A percentile compares a stretch with the other conserved stretches of the same genome.
Conservation (phyloP, 2,888 invertebrate species). For the Sarcophaga variegata region DNA sequence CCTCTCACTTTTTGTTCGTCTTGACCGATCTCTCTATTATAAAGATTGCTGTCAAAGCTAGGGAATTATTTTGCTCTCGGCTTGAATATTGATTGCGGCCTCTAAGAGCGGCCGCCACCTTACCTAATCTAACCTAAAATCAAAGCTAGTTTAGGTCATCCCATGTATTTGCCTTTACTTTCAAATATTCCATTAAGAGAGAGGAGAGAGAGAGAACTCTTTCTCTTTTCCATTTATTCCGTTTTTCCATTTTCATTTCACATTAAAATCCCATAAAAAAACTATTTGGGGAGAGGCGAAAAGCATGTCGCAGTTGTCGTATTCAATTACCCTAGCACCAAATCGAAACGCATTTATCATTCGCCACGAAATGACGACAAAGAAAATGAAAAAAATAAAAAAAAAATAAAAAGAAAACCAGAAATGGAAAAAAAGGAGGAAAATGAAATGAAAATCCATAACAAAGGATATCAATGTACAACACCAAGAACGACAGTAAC, state of each 20-base stretch:
- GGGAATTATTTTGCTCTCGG: too few species aligned
- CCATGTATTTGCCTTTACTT: too few species aligned
- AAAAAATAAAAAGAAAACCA: conserved; percentile 14
- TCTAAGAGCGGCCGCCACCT: too few species aligned
- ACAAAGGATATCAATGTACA: conserved; percentile 50
- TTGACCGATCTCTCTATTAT: too few species aligned
- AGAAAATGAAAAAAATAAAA: not conserved
- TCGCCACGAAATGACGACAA: conserved; percentile 32
- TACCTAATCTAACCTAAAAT: too few species aligned
- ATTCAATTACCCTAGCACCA: conserved; percentile 59
- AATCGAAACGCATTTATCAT: conserved; percentile 68
- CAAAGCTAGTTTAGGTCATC: too few species aligned
- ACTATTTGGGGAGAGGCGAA: not conserved
- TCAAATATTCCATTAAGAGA: too few species aligned
- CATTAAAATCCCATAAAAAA: conserved; percentile 30
- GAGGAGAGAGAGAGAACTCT: not conserved
- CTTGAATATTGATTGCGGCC: too few species aligned
- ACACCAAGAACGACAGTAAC: conserved; percentile 5
- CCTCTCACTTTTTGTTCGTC: too few species aligned
- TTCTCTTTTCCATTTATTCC: not conserved
- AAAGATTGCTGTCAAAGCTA: too few species aligned
- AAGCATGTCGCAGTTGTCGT: conserved; percentile 59
- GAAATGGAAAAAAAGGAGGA: not conserved
- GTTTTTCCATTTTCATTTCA: conserved; percentile 16
- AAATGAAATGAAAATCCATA: conserved; percentile 26